Base-by-base conservation (phyloP, 2,888 invertebrate species). In the Mellilla xanthometata region DNA sequence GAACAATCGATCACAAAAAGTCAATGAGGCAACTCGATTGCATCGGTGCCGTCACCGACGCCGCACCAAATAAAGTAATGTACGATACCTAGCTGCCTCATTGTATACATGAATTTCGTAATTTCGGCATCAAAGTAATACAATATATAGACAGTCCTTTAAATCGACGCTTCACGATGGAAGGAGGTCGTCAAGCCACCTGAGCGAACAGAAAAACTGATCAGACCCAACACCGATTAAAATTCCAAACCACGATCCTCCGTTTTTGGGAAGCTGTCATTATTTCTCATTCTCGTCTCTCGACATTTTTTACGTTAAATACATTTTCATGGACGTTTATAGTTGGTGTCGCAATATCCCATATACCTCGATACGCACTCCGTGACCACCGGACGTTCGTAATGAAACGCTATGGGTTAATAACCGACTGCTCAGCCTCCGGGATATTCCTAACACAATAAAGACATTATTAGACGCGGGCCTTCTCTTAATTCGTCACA, bases 351-450 rank as follows among this genome's bases (percentile, higher is more conserved):
- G 77, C 75, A 82, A 85, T 71, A 79, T 84, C 80, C 81, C 68
- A 73, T 72, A 72, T 72, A 70, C 69, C 72, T 76, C 70, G 57
- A 79, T 78, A 76, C 65, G 73, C 79, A 78, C 69, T 62, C 72
- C 78, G 78, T 81, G 76, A 75, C 81, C 71, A 62, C 72, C 81
- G 87, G 85, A 87, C 76, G 74, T 65, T 64, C 58, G 56, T 80
- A 81, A 84, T 85, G 77, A 76, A 48, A 68, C 65, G 63, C 58
- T 66, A 65, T 65, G 64, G 79, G 78, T 81, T 86, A 85, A 82
- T 76, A 82, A 81, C 86, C 78, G 76, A 62, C 76, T 62, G 61
- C 56, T 50, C 54, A 54, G 61, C 59, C 62, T 62, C 65, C 66
- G 65, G 69, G 68, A 75, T 75, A 71, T 69, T 68, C 67, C 65